Evolutionary conservation across 2,888 invertebrate genomes (phyloP), one percentile per base, ranked within the genome.

Genomic region (Bellardia bayeri): DNA sequence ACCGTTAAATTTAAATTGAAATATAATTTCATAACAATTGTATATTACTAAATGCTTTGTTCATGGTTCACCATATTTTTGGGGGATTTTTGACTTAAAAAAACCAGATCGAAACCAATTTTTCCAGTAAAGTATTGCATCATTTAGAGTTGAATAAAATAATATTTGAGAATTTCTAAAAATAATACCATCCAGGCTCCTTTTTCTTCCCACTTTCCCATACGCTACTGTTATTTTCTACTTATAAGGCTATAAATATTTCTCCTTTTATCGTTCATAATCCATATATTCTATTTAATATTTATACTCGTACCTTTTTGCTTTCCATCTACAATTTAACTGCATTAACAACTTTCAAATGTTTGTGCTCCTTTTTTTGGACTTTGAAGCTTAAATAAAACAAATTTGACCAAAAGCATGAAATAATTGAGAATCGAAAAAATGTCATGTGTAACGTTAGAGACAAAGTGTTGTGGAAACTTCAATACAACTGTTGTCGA

Each of bases 391-490:
- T 66, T 54, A 80, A 85, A 74, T 64, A 72, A 76, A 82, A 76
- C 75, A 82, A 68, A 76, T 82, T 66, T 69, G 84, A 68, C 78
- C 86, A 68, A 82, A 75, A 64, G 69, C 69, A 80, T 61, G 45
- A 82, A 74, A 74, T 87, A 85, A 87, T 85, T 85, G 87, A 61
- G 64, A 71, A 78, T 56, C 69, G 37, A 49, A n/a, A 40, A 74
- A 75, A 66, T 66, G 37, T 82, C 72, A 84, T 79, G 64, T 84
- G 72, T 87, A 81, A 69, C 83, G 74, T 23, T 33, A 42, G 61
- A 66, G 64, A 72, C 79, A 78, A 79, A 76, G n/a, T 51, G 58
- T 75, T 58, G 42, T 30, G 61, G 23, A 40, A 68, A 63, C 51
- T 81, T 23, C 40, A 37, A 13, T 33, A 9, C 37, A 30, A 14